These are phyloP conservation scores for Anthoscopus minutus DNA, from an alignment of 2,113 vertebrate species.

Conservation along the genomic window DNA sequence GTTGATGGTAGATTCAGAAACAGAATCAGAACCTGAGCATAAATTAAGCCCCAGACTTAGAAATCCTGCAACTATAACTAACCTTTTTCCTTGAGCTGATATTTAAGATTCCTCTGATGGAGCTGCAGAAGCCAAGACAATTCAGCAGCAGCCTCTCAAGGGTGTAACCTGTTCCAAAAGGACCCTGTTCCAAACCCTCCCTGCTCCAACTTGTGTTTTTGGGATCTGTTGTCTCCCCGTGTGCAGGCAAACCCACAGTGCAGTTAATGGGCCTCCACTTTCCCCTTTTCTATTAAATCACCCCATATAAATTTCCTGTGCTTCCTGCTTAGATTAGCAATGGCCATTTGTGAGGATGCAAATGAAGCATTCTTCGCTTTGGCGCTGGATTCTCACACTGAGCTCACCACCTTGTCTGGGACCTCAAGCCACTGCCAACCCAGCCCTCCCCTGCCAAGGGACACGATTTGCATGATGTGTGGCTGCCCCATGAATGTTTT, in stretches of 20 bases:
- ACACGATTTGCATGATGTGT: neutral
- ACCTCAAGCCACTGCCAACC: neutral
- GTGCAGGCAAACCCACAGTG: neutral
- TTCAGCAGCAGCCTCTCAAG: neutral
- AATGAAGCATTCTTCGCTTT: conserved; percentile 26
- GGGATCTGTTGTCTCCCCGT: neutral
- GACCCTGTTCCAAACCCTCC: neutral
- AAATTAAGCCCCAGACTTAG: neutral
- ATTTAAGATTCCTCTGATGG: neutral
- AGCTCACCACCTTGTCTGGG: conserved; percentile 17
- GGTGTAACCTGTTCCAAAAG: neutral
- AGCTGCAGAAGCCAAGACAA: neutral
- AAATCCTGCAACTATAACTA: neutral
- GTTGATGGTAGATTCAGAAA: neutral
- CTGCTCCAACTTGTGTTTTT: neutral
- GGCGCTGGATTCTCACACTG: neutral
- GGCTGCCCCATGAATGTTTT: neutral
- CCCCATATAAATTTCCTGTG: neutral
- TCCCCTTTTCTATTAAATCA: neutral
- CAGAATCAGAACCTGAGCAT: neutral
- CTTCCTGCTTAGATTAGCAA: conserved; percentile 39
- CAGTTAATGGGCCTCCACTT: neutral
- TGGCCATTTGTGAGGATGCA: conserved; percentile 46
- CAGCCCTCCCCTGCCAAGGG: conserved; percentile 24
- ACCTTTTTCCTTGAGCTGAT: neutral